Percentiles rank a stretch among this genome's conserved stretches.
Evolutionary conservation across 2,113 vertebrate genomes (phyloP).

Genomic region (Melanocharis versteri): DNA sequence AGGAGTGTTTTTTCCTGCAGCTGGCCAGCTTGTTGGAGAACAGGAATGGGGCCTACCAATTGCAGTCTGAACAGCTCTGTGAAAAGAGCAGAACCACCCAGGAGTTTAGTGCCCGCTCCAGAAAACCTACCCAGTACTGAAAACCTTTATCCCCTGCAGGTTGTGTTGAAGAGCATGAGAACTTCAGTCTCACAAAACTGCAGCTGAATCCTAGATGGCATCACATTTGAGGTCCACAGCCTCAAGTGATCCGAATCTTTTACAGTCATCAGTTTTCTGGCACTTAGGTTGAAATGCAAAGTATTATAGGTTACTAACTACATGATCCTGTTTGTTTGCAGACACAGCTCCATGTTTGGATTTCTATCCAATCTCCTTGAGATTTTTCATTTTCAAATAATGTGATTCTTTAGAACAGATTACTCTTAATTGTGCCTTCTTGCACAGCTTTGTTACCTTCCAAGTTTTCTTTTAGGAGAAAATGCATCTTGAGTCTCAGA

Average conservation of each 20-base stretch:
- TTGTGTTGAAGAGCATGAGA: background rate
- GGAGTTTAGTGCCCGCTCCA: background rate
- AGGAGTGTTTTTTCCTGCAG: background rate
- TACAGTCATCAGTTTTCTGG: background rate
- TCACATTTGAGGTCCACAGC: background rate
- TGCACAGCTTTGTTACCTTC: background rate
- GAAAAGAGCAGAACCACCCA: background rate
- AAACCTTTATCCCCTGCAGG: background rate
- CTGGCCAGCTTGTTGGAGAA: background rate
- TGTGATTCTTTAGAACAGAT: background rate
- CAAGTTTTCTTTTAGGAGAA: background rate
- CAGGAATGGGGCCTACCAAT: background rate
- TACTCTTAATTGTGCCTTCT: background rate
- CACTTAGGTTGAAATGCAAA: background rate
- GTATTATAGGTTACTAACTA: background rate
- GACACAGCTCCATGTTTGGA: background rate
- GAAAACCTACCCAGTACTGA: background rate
- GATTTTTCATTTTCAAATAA: background rate
- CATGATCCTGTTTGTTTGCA: background rate
- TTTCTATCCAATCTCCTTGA: background rate
- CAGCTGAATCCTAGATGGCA: background rate
- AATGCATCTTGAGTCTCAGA: background rate
- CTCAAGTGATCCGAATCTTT: background rate
- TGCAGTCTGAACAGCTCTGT: background rate
- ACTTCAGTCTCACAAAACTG: background rate